Conservation (phyloP, 2,888 invertebrate species). For the Cephus pygmeus region DNA sequence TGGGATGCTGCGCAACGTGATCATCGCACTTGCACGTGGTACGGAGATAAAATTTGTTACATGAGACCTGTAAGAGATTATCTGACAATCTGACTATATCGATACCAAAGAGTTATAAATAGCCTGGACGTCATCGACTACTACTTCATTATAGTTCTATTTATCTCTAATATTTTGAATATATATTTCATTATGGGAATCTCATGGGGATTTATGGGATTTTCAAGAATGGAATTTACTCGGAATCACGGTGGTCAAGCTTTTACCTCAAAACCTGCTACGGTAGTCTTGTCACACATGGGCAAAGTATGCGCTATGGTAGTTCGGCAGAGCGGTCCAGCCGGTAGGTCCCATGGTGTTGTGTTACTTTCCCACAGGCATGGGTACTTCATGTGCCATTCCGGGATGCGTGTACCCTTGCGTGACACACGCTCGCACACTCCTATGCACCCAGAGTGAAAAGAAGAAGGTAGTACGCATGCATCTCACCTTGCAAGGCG, state of each 20-base stretch:
- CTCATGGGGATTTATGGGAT: not conserved
- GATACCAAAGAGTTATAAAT: not conserved
- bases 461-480: conserved; percentile 32
- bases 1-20: not conserved
- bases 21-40: not conserved
- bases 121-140: not conserved
- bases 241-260: conserved; percentile 50
- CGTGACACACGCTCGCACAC: not conserved
- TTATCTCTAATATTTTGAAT: not conserved
- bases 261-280: conserved; percentile 26
- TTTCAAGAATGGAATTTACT: conserved; percentile 10
- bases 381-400: conserved; percentile 36
- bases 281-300: not conserved
- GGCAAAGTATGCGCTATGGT: conserved; percentile 36
- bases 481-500: conserved; percentile 61
- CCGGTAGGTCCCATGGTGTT: conserved; percentile 55
- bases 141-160: not conserved
- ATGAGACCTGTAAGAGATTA: not conserved
- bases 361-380: conserved; percentile 60
- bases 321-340: conserved; percentile 57
- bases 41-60: not conserved
- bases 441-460: conserved; percentile 9
- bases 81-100: not conserved
- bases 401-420: conserved; percentile 15
- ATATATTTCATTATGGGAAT: not conserved